These are phyloP conservation scores for Phalacrocorax brasilianus DNA, from an alignment of 2,113 vertebrate genomes.

Conservation along the genomic window DNA sequence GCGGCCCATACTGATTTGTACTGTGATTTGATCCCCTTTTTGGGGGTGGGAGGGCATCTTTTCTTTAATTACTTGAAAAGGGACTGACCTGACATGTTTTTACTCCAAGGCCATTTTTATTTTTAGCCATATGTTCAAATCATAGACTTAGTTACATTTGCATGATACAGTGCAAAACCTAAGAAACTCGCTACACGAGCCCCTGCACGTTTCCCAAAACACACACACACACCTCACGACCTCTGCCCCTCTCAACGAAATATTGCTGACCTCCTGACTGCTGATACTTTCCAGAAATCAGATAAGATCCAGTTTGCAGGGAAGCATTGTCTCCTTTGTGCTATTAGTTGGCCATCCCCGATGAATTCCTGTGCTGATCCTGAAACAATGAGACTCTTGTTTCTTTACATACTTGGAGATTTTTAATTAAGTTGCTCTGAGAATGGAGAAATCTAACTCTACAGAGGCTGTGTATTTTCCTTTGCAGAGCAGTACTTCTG, in stretches of 20 bases:
- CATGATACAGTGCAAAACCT: background rate
- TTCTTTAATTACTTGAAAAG: background rate
- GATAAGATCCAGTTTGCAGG: too few species aligned
- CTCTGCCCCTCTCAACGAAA: background rate
- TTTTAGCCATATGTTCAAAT: background rate
- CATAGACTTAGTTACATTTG: background rate
- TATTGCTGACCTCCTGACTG: background rate
- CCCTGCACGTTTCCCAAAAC: background rate
- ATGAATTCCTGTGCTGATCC: background rate
- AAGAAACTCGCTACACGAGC: background rate
- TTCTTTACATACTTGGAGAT: background rate
- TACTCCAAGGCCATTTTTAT: background rate
- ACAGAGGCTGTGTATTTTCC: background rate
- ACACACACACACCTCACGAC: fast-evolving
- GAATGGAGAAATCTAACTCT: background rate
- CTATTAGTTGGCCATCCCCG: background rate
- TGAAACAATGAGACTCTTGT: background rate
- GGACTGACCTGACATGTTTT: background rate
- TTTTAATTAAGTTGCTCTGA: background rate
- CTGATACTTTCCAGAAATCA: background rate
- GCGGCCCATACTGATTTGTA: background rate
- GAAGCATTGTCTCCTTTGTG: background rate
- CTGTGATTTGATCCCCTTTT: background rate
- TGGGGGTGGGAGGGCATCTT: background rate
- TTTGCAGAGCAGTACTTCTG: background rate